Evolutionary conservation across 1,140 invertebrate species (phyloP).

Genomic region (Nixonia krombeini): DNA sequence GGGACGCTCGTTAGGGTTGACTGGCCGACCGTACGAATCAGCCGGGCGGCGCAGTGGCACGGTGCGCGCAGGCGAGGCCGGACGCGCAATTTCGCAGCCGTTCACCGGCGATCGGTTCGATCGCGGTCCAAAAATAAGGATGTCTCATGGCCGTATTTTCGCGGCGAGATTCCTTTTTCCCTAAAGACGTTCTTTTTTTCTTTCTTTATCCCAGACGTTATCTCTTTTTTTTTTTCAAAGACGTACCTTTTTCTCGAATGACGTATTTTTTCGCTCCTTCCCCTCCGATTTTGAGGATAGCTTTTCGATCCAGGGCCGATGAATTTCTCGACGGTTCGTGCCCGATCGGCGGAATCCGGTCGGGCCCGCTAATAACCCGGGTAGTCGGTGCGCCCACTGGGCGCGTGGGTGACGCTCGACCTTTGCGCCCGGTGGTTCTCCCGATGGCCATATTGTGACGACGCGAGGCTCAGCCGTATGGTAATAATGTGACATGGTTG

Average conservation of each 20-base stretch:
- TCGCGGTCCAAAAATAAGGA: no score
- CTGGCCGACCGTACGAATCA: no score
- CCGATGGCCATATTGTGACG: constrained; percentile 54
- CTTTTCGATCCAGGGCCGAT: constrained; percentile 11
- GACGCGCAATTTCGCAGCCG: no score
- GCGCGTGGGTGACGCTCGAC: constrained; percentile 48
- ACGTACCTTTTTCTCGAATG: no score
- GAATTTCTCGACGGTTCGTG: constrained; percentile 41
- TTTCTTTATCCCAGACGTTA: no score
- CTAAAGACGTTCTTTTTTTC: no score
- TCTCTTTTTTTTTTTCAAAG: no score
- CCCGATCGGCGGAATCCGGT: constrained; percentile 20
- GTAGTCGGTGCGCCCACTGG: constrained; percentile 50
- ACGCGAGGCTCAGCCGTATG: constrained; percentile 55
- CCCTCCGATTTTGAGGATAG: constrained; percentile 28
- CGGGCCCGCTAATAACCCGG: constrained; percentile 42
- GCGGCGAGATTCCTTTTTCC: no score
- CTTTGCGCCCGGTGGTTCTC: constrained; percentile 41
- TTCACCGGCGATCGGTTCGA: no score
- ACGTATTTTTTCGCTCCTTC: constrained; percentile 7
- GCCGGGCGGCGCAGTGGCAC: no score
- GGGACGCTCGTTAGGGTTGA: constrained; percentile 41
- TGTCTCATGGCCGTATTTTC: not conserved
- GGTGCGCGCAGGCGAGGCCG: no score
- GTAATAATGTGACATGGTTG: constrained; percentile 67